Evolutionary conservation across 2,797 vertebrate species (phyloP).

Genomic region (Mareca penelope): DNA sequence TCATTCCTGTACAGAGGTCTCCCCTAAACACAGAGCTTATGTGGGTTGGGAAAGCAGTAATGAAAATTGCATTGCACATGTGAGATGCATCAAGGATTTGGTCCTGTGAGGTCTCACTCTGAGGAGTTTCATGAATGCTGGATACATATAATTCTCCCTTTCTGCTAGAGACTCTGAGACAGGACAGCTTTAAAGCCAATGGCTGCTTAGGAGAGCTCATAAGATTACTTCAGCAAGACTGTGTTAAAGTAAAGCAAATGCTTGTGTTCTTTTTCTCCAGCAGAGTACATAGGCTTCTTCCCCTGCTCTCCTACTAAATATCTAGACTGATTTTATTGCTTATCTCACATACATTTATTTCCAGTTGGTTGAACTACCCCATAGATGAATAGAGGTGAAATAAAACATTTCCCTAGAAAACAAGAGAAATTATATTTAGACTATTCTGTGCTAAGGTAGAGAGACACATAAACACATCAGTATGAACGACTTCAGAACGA

Average conservation of each 20-base stretch:
- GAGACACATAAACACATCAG: constrained; percentile 4
- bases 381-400: not conserved
- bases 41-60: not conserved
- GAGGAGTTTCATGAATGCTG: not conserved
- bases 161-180: not conserved
- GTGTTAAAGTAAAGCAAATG: not conserved
- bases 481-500: constrained; percentile 12
- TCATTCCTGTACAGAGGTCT: not conserved
- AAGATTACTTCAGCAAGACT: not conserved
- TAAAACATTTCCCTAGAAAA: constrained; percentile 5
- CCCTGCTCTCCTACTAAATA: not conserved
- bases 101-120: not conserved
- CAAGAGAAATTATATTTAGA: not conserved
- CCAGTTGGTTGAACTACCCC: not conserved
- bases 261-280: not conserved
- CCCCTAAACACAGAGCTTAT: not conserved
- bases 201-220: not conserved
- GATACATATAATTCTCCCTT: not conserved
- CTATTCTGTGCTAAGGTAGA: constrained; percentile 40
- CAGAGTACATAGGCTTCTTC: not conserved
- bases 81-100: not conserved
- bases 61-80: not conserved
- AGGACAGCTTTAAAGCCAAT: not conserved
- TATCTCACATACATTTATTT: not conserved
- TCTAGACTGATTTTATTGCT: not conserved